Conservation (phyloP, 2,888 invertebrate species). For the Brachylomia viminalis region DNA sequence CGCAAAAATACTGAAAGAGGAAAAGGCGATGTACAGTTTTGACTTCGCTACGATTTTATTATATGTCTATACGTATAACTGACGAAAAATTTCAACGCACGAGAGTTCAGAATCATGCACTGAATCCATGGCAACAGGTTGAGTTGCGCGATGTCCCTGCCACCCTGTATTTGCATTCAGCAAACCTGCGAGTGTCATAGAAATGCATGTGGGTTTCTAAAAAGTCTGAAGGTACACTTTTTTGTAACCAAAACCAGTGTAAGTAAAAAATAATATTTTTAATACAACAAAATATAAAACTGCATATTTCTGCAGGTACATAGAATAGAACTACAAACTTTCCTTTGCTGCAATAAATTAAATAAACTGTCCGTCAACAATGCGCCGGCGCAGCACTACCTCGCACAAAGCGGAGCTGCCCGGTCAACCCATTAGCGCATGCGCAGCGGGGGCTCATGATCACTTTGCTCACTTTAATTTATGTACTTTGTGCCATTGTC, state of each 20-base stretch:
- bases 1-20: no score
- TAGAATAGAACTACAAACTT: slow-evolving; percentile 46
- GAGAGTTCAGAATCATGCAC: no score
- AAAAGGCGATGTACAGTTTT: no score
- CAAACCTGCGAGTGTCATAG: not conserved
- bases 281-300: slow-evolving; percentile 8
- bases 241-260: not conserved
- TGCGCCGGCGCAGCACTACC: slow-evolving; percentile 51
- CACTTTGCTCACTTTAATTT: slow-evolving; percentile 88
- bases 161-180: not conserved
- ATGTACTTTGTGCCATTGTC: slow-evolving; percentile 89
- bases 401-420: slow-evolving; percentile 65
- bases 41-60: no score
- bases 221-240: not conserved
- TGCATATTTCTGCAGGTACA: slow-evolving; percentile 46
- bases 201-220: not conserved
- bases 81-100: no score
- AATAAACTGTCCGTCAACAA: slow-evolving; percentile 68
- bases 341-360: slow-evolving; percentile 69
- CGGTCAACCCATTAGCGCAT: slow-evolving; percentile 88
- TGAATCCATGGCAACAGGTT: no score
- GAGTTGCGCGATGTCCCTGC: no score
- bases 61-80: no score
- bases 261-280: not conserved
- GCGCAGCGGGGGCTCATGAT: slow-evolving; percentile 88